Evolutionary conservation across 2,888 invertebrate species (phyloP).

Genomic region (Euplagia quadripunctaria): DNA sequence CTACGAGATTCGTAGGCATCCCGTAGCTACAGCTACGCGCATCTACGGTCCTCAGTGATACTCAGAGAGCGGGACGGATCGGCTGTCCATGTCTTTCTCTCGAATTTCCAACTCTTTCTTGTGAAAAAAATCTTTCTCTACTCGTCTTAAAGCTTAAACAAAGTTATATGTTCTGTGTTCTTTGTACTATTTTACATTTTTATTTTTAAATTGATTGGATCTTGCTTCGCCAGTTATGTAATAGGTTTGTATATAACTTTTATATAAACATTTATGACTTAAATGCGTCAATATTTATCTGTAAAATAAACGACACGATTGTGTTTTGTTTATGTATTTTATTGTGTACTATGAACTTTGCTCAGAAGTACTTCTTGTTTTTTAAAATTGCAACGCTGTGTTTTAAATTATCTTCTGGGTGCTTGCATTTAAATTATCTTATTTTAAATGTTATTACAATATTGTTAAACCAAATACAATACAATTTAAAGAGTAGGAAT

Average conservation of each 20-base stretch:
- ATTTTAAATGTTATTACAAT: neutral
- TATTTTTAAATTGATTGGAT: slow-evolving; percentile 26
- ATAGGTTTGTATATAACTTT: slow-evolving; percentile 53
- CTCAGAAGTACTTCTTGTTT: slow-evolving; percentile 43
- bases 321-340: slow-evolving; percentile 15
- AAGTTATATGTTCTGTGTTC: slow-evolving; percentile 35
- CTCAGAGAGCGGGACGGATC: slow-evolving; percentile 39
- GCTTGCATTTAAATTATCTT: slow-evolving; percentile 16
- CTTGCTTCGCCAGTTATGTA: slow-evolving; percentile 48
- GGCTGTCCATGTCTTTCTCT: slow-evolving; percentile 48
- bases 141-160: slow-evolving; percentile 36
- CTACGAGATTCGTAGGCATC: slow-evolving; percentile 28
- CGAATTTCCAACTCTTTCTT: slow-evolving; percentile 54
- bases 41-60: slow-evolving; percentile 59
- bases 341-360: slow-evolving; percentile 16
- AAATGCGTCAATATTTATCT: slow-evolving; percentile 21
- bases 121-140: slow-evolving; percentile 53
- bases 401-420: slow-evolving; percentile 8
- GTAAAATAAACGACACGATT: slow-evolving; percentile 2
- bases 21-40: slow-evolving; percentile 58
- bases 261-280: slow-evolving; percentile 42
- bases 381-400: slow-evolving; percentile 22
- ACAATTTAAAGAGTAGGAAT: neutral
- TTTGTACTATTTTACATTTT: slow-evolving; percentile 28
- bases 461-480: neutral